Evolutionary conservation across 2,113 vertebrate species (phyloP), one percentile per base, ranked within the genome.

Genomic region (Piaya cayana): DNA sequence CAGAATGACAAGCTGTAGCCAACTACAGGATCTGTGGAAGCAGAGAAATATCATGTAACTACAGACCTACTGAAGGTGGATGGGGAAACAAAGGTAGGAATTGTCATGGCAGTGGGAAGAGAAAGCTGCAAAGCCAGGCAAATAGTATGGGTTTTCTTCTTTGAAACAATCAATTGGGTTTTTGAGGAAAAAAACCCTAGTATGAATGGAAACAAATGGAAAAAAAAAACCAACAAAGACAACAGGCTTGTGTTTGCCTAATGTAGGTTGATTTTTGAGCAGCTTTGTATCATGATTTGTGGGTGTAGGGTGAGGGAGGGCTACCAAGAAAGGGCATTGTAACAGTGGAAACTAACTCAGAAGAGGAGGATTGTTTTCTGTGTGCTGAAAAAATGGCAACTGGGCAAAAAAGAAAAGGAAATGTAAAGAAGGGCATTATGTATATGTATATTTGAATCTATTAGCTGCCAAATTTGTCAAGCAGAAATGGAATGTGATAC

Each of bases 341-440:
- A 92, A 68, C 70, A 90, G 49, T 76, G 88, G 88, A 96, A 96
- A 96, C 71, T 79, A 92, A 75, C 68, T 88, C 52, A 8, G 88
- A 95, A 94, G 79, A 90, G 8, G 85, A 83, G 82, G 56, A 78
- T 97, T 95, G 94, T 97, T 95, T 96, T 60, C 84, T 68, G 17
- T 82, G 81, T 89, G 62, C 88, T 90, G 39, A 95, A 93, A 95
- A 96, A 94, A 68, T 72, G 88, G 72, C 67, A 94, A 17, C 52
- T 86, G 72, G 82, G 86, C 85, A 93, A 81, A 86, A 95, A 94
- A 93, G 52, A 88, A 90, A 92, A 84, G 55, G 62, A 95, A 93
- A 88, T 96, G 64, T 94, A 90, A 95, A 93, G 94, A 88, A 96
- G 77, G 82, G 50, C 13, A 60, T 94, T 94, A 86, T 92, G 53